phyloP scores from a whole-genome alignment of 2,797 vertebrate species.

The Sebastes diploproa region DNA sequence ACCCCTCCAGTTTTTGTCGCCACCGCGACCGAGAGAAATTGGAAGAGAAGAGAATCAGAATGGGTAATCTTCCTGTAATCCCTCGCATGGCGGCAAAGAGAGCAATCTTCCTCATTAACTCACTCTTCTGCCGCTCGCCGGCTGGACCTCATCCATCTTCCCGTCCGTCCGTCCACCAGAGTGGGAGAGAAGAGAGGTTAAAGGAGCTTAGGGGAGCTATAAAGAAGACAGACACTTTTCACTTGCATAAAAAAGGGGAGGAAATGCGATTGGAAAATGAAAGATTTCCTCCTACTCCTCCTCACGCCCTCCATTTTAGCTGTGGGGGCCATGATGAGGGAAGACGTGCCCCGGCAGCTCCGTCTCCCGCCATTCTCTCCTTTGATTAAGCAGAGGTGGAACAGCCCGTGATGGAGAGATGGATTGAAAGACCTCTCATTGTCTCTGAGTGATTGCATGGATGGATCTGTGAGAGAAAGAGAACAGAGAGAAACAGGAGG shows the following conservation, averaged over 20 bases:
- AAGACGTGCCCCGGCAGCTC: background rate
- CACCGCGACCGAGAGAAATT: conserved; percentile 6
- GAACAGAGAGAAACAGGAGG: background rate
- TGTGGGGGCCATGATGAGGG: conserved; percentile 12
- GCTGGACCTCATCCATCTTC: conserved; percentile 57
- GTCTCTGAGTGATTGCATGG: conserved; percentile 30
- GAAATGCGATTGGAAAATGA: conserved; percentile 41
- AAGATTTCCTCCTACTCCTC: conserved; percentile 20
- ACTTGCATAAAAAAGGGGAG: conserved; percentile 34
- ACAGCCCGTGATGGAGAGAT: conserved; percentile 22
- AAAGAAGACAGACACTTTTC: conserved; percentile 44
- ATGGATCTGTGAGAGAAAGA: conserved; percentile 35
- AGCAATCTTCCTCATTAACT: conserved; percentile 77
- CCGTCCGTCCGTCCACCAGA: conserved; percentile 41
- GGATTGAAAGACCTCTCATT: conserved; percentile 23
- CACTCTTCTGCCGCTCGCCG: conserved; percentile 34
- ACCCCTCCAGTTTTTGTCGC: conserved; percentile 26
- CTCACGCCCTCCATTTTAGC: conserved; percentile 34
- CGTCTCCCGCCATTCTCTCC: conserved; percentile 10
- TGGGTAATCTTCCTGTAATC: conserved; percentile 76
- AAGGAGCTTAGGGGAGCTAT: conserved; percentile 55
- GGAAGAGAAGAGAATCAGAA: conserved; percentile 46
- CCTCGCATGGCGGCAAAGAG: conserved; percentile 53
- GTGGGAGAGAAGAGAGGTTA: conserved; percentile 36
- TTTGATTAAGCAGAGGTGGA: conserved; percentile 39